Conservation (phyloP, 2,888 invertebrate genomes). For the Cabera pusaria region DNA sequence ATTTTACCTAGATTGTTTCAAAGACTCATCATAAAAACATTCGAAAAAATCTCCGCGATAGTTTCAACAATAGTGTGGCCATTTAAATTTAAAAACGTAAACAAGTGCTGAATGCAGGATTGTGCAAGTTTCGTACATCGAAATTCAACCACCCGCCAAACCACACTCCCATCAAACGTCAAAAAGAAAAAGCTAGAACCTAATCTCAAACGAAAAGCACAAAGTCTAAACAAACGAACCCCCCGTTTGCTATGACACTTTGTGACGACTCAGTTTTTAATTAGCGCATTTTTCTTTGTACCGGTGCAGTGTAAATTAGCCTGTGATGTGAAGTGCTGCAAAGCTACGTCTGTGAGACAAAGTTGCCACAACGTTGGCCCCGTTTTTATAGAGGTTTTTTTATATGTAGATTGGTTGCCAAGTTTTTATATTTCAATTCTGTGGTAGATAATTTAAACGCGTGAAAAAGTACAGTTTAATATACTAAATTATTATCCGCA, state of each 20-base stretch:
- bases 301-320: constrained; percentile 71
- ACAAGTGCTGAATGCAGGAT: no score
- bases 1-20: no score
- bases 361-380: constrained; percentile 3
- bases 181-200: constrained; percentile 16
- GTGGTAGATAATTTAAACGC: no score
- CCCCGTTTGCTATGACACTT: constrained; percentile 66
- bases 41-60: no score
- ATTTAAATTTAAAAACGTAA: no score
- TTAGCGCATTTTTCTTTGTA: constrained; percentile 80
- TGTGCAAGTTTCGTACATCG: no score
- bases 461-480: no score
- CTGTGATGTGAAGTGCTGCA: constrained; percentile 62
- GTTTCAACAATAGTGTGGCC: no score
- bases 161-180: constrained; percentile 10
- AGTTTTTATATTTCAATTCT: no score
- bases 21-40: no score
- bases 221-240: constrained; percentile 33
- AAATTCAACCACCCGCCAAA: no score
- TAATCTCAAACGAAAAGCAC: constrained; percentile 44
- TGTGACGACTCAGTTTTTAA: constrained; percentile 78
- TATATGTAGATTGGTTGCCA: constrained; percentile 7
- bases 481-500: no score
- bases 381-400: constrained; percentile 18
- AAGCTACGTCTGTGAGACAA: constrained; percentile 24